Conservation (phyloP, 2,888 invertebrate genomes). For the Drosophila infuscata region DNA sequence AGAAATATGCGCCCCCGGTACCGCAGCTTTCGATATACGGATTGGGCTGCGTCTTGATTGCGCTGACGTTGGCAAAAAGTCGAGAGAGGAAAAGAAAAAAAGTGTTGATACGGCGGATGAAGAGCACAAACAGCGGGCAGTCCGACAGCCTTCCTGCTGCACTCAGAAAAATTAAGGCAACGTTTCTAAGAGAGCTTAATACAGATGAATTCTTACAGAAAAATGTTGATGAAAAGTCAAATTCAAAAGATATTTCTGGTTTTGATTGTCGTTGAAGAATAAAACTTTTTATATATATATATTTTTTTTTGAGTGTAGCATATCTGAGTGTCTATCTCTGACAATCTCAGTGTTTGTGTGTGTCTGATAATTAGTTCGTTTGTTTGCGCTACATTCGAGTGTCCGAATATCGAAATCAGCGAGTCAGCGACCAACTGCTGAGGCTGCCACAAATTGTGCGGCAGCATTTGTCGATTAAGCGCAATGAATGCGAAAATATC, state of each 20-base stretch:
- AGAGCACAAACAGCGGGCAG: slow-evolving; percentile 43
- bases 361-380: slow-evolving; percentile 76
- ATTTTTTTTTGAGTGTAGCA: slow-evolving; percentile 2
- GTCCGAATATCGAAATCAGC: slow-evolving; percentile 53
- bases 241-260: neutral
- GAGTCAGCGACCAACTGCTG: slow-evolving; percentile 68
- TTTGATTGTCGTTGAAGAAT: neutral
- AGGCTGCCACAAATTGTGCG: slow-evolving; percentile 60
- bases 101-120: slow-evolving; percentile 55
- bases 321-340: slow-evolving; percentile 12
- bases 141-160: slow-evolving; percentile 4
- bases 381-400: slow-evolving; percentile 66
- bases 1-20: slow-evolving; percentile 70
- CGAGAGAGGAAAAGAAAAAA: slow-evolving; percentile 12
- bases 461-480: slow-evolving; percentile 78
- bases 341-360: slow-evolving; percentile 27
- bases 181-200: neutral
- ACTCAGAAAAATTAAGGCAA: neutral
- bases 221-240: neutral
- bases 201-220: neutral
- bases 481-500: slow-evolving; percentile 77
- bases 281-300: neutral
- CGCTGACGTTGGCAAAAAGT: slow-evolving; percentile 68
- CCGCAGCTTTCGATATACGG: slow-evolving; percentile 20
- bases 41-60: slow-evolving; percentile 63